A percentile compares a stretch with the other conserved stretches of the same genome.
These are phyloP conservation scores for Eutolmus rufibarbis DNA, from an alignment of 2,888 invertebrate genomes.

Conservation along the genomic window DNA sequence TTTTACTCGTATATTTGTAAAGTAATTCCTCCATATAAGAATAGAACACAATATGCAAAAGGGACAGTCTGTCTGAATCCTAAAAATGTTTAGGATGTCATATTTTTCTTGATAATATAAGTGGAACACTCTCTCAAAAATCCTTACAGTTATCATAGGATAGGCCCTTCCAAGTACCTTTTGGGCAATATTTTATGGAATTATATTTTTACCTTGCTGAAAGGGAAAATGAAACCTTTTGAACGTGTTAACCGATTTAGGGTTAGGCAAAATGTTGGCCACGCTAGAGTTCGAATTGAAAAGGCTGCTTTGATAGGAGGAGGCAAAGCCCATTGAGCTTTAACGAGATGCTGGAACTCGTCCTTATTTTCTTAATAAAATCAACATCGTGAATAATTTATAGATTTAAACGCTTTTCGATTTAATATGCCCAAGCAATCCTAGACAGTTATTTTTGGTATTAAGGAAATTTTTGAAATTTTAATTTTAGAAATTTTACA, in stretches of 20 bases:
- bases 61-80: neutral
- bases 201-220: neutral
- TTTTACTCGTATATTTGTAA: neutral
- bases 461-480: neutral
- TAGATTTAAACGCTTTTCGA: neutral
- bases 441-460: neutral
- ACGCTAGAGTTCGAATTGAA: neutral
- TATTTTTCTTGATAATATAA: neutral
- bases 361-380: neutral
- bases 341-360: neutral
- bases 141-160: neutral
- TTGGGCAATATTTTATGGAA: neutral
- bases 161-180: neutral
- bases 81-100: neutral
- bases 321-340: neutral
- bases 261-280: neutral
- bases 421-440: neutral
- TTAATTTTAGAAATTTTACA: neutral
- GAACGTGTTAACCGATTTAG: neutral
- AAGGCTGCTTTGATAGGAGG: neutral
- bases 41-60: neutral
- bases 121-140: neutral
- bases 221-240: neutral
- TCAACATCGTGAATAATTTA: neutral
- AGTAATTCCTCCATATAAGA: neutral